Evolutionary conservation across 2,888 invertebrate genomes (phyloP), one percentile per base, ranked within the genome.

Genomic region (Temnothorax ravouxi): DNA sequence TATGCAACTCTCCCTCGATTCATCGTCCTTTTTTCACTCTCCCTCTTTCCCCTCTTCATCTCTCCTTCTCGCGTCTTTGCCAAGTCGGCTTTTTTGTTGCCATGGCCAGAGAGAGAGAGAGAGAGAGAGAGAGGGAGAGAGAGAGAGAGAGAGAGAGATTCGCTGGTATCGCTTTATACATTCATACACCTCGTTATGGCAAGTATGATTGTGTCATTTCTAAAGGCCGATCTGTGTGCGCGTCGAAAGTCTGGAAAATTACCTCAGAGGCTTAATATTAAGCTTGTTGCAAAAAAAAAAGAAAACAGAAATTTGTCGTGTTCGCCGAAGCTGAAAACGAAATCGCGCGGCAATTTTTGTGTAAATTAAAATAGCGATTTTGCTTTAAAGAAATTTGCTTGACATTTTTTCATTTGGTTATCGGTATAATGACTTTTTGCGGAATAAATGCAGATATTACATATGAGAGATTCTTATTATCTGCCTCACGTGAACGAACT

Each of bases 1-100:
- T 88, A 89, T 88, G 88, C 88, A 89, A 89, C 86, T 77, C 56
- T 82, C 77, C 41, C 81, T 82, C 71, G 56, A 83, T 71, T 84
- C 71, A 13, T 64, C 76, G 41, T 41, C 54, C 56, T 79, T 72
- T 82, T 59, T 50, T 38, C 44, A 25, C 6, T 56, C 9, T 21
- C 59, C 34, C 38, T 52, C 25, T 41, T 71, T 3, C 8, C 25
- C 15, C 21, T 11, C 15, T 62, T 21, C 21, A 0, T 1, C 54
- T 52, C 18, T 76, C 47, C 62, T n/a, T 77, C 52, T 59, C 52
- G 15, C 47, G 15, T 47, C 59, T 79, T 79, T 44, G 50, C 18
- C 79, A 50, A 80, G 79, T 72, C 38, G 47, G 47, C 56, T 56
- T 59, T 79, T 79, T 80, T 61, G 44, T 72, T 72, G 18, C 34